Percentiles rank a stretch among this genome's conserved stretches.
Conservation (phyloP, 2,888 invertebrate species). For the Anoplius nigerrimus region DNA sequence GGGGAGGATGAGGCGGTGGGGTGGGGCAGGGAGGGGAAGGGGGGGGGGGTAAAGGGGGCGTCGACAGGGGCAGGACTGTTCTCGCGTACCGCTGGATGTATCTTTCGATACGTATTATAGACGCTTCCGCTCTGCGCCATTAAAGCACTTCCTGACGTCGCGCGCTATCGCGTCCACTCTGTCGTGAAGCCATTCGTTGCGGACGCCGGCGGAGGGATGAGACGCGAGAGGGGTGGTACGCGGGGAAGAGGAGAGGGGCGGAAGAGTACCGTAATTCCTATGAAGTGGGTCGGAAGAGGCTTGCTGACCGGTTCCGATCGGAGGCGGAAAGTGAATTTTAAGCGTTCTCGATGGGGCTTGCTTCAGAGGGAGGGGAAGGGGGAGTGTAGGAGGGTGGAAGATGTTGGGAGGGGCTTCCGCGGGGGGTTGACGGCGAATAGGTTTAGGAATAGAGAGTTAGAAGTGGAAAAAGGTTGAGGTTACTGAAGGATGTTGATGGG, state of each 20-base stretch:
- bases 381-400: too few species aligned
- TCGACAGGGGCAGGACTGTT: not conserved
- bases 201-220: too few species aligned
- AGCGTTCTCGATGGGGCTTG: too few species aligned
- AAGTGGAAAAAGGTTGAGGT: too few species aligned
- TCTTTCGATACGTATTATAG: constrained; percentile 54
- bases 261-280: constrained; percentile 1
- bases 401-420: too few species aligned
- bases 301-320: too few species aligned
- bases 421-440: too few species aligned
- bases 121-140: constrained; percentile 38
- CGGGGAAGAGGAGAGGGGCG: not conserved
- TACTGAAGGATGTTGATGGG: too few species aligned
- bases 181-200: constrained; percentile 20
- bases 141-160: constrained; percentile 43
- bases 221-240: not conserved
- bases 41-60: not conserved
- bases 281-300: not conserved
- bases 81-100: constrained; percentile 39
- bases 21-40: not conserved
- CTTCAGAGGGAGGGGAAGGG: too few species aligned
- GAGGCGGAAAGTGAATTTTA: too few species aligned
- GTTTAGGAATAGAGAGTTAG: too few species aligned
- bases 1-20: constrained; percentile 31
- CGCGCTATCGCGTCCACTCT: constrained; percentile 33